These are phyloP conservation scores for Oncorhynchus gorbuscha DNA, from an alignment of 2,113 vertebrate species.

Conservation along the genomic window DNA sequence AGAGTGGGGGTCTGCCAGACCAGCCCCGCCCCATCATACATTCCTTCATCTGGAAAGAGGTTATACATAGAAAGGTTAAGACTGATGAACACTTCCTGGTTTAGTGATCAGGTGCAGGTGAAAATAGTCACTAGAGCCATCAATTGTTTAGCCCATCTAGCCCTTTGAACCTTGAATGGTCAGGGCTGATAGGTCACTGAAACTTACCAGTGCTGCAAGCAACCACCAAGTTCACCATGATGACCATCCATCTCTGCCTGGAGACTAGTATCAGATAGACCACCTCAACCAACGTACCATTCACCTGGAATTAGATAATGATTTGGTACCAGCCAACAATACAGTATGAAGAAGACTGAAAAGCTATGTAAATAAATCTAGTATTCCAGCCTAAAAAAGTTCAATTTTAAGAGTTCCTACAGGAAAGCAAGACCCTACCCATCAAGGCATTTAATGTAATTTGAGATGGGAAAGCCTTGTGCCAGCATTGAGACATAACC, in stretches of 20 bases:
- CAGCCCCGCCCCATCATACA: constrained; percentile 41
- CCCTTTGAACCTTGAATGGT: too few relatives aligned
- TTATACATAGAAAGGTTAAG: not conserved
- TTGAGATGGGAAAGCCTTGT: too few relatives aligned
- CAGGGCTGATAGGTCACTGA: not conserved
- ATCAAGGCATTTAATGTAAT: too few relatives aligned
- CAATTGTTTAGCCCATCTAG: too few relatives aligned
- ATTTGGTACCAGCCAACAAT: not conserved
- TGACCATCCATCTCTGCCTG: constrained; percentile 53
- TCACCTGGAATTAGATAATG: constrained; percentile 38
- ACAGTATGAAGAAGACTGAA: not conserved
- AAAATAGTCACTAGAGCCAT: too few relatives aligned
- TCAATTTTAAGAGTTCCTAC: too few relatives aligned
- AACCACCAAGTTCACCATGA: constrained; percentile 56
- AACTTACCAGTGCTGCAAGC: constrained; percentile 58
- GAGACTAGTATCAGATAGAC: constrained; percentile 60
- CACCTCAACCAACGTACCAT: constrained; percentile 50
- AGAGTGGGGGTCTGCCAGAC: constrained; percentile 52
- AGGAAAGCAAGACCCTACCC: too few relatives aligned
- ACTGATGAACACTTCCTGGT: too few relatives aligned
- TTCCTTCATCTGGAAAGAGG: constrained; percentile 46
- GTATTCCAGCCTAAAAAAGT: too few relatives aligned
- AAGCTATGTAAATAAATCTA: too few relatives aligned
- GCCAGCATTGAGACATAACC: too few relatives aligned
- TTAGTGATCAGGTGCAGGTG: too few relatives aligned